Base-by-base conservation (phyloP, 2,113 vertebrate genomes). In the Thermophis baileyi region DNA sequence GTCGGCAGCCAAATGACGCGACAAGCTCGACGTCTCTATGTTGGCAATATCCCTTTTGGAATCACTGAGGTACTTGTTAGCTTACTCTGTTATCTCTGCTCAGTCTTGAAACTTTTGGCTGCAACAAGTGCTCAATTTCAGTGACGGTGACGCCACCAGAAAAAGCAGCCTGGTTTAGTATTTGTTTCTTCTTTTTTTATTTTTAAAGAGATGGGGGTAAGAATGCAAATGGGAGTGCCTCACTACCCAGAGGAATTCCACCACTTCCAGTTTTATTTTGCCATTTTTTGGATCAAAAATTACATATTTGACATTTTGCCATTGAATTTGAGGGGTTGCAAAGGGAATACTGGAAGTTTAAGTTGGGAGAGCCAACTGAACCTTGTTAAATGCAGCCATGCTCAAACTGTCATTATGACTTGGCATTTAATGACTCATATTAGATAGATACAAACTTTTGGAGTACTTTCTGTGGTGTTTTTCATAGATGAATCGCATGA, bases 1-100 rank as follows among this genome's bases (percentile, higher is more conserved):
- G 98, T 99, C 87, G 99, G 99, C 87, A 99, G 98, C 96, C 99
- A 99, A 97, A 99, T 99, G 99, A 99, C 99, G 85, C 96, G 99
- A 44, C 99, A 99, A 96, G 99, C 99, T 87, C 98, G 98, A 0
- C 97, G 99, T 7, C 98, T 99, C 35, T 99, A 99, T 24, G 98
- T 99, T 92, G 98, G 99, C 93, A 99, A 99, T 95, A 99, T 99
- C 95, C 98, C 99, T 20, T 99, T 99, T 93, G 98, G 98, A 93
- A 98, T 99, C 96, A 99, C 99, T 95, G 99, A 99, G 98, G 98
- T 98, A 96, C 93, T 7, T 95, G 85, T 47, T 46, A 85, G 93
- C 94, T 44, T 92, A 4, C 46, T 90, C 90, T 50, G 16, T n/a
- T 69, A 3, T 53, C 35, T 81, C 74, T 74, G 69, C 30, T 6